Evolutionary conservation across 2,888 invertebrate species (phyloP).

Genomic region (Nephrotoma flavescens): DNA sequence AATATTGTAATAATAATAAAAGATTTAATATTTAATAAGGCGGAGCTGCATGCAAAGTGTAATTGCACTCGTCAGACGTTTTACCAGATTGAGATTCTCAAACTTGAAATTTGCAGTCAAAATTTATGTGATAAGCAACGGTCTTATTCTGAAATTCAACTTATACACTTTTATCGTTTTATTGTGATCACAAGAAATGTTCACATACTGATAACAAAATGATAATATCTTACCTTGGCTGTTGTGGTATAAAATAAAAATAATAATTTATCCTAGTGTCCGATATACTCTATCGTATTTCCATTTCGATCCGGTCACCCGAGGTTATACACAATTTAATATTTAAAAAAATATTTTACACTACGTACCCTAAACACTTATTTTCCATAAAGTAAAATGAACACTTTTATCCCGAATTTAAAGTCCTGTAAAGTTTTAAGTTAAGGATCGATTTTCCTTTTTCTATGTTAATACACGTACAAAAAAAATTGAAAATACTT

Average conservation of each 20-base stretch:
- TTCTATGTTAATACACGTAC: neutral
- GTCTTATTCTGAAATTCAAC: too few relatives aligned
- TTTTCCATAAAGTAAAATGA: neutral
- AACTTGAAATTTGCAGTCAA: too few relatives aligned
- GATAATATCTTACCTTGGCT: neutral
- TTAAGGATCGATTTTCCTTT: neutral
- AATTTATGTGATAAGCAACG: too few relatives aligned
- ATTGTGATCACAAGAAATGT: too few relatives aligned
- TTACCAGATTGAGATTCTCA: too few relatives aligned
- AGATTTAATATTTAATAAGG: too few relatives aligned
- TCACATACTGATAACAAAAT: too few relatives aligned
- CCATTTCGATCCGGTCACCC: neutral
- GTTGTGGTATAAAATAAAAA: neutral
- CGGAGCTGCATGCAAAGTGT: too few relatives aligned
- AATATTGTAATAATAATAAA: too few relatives aligned
- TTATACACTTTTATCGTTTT: too few relatives aligned
- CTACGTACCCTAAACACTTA: neutral
- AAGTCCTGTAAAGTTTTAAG: neutral
- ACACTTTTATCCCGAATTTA: neutral
- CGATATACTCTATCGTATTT: neutral
- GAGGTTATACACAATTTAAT: neutral
- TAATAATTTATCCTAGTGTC: neutral
- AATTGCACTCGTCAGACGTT: too few relatives aligned
- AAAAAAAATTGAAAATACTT: neutral
- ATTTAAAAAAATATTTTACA: neutral